phyloP scores from a whole-genome alignment of 2,888 invertebrate genomes.

The Ornithoptera alexandrae region DNA sequence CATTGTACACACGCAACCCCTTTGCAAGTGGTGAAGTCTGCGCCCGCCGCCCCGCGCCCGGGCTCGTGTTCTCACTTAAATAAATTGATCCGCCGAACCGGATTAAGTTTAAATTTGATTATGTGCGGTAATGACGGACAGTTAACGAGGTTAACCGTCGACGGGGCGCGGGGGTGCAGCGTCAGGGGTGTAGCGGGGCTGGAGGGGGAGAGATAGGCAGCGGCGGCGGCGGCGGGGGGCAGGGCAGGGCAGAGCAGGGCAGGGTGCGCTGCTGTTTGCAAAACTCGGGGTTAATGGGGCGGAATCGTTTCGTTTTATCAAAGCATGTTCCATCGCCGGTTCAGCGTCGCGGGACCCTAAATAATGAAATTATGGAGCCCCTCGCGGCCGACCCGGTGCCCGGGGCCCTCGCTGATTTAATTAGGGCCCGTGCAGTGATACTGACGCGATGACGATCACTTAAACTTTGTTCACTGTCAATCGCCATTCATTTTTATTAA shows the following conservation, averaged over 20 bases:
- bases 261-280: conserved; percentile 44
- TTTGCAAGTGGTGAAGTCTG: not conserved
- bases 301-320: conserved; percentile 59
- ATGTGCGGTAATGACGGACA: conserved; percentile 15
- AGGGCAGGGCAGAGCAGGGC: too few relatives aligned
- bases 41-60: not conserved
- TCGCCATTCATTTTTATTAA: too few relatives aligned
- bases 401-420: conserved; percentile 48
- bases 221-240: not conserved
- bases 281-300: conserved; percentile 60
- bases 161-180: not conserved
- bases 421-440: conserved; percentile 48
- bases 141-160: conserved; percentile 23
- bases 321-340: conserved; percentile 41
- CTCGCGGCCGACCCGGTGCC: conserved; percentile 28
- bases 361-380: conserved; percentile 56
- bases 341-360: conserved; percentile 43
- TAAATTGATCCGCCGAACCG: conserved; percentile 20
- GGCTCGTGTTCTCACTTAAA: conserved; percentile 13
- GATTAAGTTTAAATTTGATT: conserved; percentile 27
- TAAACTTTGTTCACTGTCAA: conserved; percentile 33
- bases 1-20: too few relatives aligned
- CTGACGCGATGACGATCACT: conserved; percentile 30
- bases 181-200: too few relatives aligned
- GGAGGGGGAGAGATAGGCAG: too few relatives aligned